Base-by-base conservation (phyloP, 2,113 vertebrate genomes). In the Lipophrys pholis region DNA sequence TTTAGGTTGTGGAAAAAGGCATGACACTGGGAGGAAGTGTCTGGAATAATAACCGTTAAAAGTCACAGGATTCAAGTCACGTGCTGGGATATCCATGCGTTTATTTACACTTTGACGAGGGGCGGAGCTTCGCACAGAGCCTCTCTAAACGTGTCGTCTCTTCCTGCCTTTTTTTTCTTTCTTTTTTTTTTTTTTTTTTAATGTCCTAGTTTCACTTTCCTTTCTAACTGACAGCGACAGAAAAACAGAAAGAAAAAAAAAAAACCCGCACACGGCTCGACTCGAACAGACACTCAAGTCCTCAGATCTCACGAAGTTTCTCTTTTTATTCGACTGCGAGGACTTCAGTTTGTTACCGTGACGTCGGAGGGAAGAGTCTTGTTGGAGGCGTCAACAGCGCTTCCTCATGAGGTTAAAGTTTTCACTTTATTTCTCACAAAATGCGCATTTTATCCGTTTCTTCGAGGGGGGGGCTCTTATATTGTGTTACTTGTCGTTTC, bases 141-240 rank as follows among this genome's bases (percentile, higher is more conserved):
- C 0, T 48, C 6, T 17, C 62, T 30, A 30, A 30, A 30, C 4
- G 21, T 30, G 21, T 30, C 21, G 21, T 30, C 21, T 71, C 80
- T 90, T 88, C 86, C 84, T 83, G 73, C 4, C 21, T 30, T 30
- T 30, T 30, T 30, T 30, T 30, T 30, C n/a, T n/a, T n/a, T n/a
- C n/a, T n/a, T n/a, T n/a, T n/a, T n/a, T n/a, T n/a, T n/a, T n/a
- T n/a, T n/a, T n/a, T n/a, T n/a, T n/a, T n/a, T n/a, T n/a, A n/a
- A n/a, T 30, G 21, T 30, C 21, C 4, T 30, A 48, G 63, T 90
- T 90, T 90, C 86, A 65, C 52, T 90, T 90, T 90, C 75, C 3
- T 0, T 81, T 70, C 11, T 45, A 45, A 7, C 60, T 58, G 57
- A 21, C 55, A 5, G 41, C 4, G 3, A 5, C n/a, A 2, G 38